phyloP scores from a whole-genome alignment of 2,797 vertebrate genomes.

The Linurgus olivaceus region DNA sequence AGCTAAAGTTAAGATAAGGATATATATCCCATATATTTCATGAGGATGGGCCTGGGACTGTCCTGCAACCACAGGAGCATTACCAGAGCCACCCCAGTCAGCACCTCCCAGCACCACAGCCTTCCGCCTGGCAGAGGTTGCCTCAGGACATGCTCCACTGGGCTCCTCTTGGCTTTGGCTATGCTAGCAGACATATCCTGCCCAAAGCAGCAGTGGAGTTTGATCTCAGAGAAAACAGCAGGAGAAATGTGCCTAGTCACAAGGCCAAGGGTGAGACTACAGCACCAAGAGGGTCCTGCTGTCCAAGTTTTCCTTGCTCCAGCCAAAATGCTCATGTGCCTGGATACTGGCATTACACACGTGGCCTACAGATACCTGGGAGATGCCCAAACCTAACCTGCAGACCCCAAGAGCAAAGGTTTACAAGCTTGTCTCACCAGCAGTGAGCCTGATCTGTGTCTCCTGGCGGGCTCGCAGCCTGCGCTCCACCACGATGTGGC shows the following conservation, averaged over 20 bases:
- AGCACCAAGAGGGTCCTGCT: background rate
- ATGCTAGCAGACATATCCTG: background rate
- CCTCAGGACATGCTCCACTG: background rate
- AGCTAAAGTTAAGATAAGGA: background rate
- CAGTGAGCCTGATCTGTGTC: constrained; percentile 78
- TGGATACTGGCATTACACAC: background rate
- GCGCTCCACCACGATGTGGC: constrained; percentile 77
- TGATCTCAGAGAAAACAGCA: background rate
- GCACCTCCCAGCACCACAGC: background rate
- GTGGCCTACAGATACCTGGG: background rate
- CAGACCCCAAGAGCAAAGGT: background rate
- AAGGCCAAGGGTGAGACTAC: background rate
- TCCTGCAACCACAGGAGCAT: background rate
- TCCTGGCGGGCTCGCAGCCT: constrained; percentile 81
- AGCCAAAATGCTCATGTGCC: background rate
- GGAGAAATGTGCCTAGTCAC: background rate
- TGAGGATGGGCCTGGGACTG: background rate
- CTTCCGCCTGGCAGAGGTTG: background rate
- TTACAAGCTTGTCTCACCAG: constrained; percentile 73
- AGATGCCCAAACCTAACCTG: background rate
- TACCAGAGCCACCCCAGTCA: background rate
- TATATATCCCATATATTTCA: background rate
- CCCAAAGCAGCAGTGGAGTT: background rate
- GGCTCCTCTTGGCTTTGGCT: background rate
- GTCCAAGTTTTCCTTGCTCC: accelerated